phyloP scores from a whole-genome alignment of 2,797 vertebrate species.

The Masticophis lateralis region DNA sequence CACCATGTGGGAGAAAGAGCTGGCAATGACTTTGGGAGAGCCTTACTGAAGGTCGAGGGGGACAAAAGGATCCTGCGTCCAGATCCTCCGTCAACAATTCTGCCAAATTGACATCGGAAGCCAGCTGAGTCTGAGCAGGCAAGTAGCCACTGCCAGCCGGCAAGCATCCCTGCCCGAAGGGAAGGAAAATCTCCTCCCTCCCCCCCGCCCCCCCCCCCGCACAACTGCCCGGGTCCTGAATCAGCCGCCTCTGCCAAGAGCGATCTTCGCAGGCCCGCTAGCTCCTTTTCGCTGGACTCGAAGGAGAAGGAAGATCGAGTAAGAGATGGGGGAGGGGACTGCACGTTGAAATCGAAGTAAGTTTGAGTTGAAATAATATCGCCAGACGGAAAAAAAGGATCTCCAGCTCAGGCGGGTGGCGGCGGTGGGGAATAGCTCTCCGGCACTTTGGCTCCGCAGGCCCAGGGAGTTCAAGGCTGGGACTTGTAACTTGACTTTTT shows the following conservation, averaged over 20 bases:
- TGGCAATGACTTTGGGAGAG: background rate
- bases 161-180: background rate
- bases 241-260: background rate
- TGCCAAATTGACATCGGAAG: conserved; percentile 24
- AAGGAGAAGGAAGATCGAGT: background rate
- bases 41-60: background rate
- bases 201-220: background rate
- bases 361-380: background rate
- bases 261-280: background rate
- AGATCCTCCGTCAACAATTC: conserved; percentile 20
- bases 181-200: background rate
- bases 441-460: background rate
- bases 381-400: too few species aligned
- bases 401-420: background rate
- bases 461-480: background rate
- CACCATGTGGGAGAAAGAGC: background rate
- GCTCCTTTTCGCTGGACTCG: background rate
- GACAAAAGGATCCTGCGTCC: background rate
- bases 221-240: background rate
- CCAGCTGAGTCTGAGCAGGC: background rate
- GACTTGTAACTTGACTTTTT: background rate
- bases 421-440: background rate
- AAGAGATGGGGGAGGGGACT: background rate
- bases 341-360: background rate
- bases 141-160: background rate